These are phyloP conservation scores for Conus betulinus DNA, from an alignment of 1,140 invertebrate genomes.

Conservation along the genomic window DNA sequence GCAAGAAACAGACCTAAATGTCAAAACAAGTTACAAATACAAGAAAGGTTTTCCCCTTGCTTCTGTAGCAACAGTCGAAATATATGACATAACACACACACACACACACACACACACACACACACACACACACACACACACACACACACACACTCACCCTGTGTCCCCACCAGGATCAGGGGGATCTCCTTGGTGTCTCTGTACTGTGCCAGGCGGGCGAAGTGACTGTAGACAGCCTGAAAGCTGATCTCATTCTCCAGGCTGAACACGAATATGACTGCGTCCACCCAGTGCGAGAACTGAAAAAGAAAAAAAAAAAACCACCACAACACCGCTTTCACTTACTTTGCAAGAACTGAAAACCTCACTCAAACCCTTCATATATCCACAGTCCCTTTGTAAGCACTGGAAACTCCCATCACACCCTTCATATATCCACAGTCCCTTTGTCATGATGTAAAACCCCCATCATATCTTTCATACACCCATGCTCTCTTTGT, in stretches of 20 bases:
- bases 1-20: no score
- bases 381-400: no score
- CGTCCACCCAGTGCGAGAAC: slow-evolving; percentile 99
- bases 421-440: no score
- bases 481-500: no score
- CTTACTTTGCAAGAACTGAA: no score
- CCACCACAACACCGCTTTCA: neutral
- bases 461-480: neutral
- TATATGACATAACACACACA: neutral
- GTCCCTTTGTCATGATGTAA: neutral
- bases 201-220: slow-evolving; percentile 96
- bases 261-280: slow-evolving; percentile 98
- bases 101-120: slow-evolving; percentile 52
- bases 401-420: no score
- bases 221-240: slow-evolving; percentile 95
- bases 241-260: slow-evolving; percentile 97
- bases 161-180: slow-evolving; percentile 96
- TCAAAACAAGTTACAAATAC: no score
- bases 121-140: slow-evolving; percentile 78
- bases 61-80: no score
- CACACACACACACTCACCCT: slow-evolving; percentile 83
- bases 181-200: slow-evolving; percentile 94
- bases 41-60: no score
- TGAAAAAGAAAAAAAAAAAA: slow-evolving; percentile 76
- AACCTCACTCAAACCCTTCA: no score